phyloP scores from a whole-genome alignment of 2,113 vertebrate genomes.

The Vulpes lagopus region DNA sequence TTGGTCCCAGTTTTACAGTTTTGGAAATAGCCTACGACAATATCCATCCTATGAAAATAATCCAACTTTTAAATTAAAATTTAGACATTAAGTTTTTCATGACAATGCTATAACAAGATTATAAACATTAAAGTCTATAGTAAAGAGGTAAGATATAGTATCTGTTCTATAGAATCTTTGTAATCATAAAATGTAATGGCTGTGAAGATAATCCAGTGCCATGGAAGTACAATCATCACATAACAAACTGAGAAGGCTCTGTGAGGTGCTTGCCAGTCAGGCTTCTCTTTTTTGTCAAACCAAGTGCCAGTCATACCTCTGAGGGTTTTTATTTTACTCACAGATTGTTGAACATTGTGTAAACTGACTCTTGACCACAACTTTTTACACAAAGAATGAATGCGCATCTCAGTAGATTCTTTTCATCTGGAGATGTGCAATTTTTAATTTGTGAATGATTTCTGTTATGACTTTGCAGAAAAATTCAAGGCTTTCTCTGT shows the following conservation, averaged over 20 bases:
- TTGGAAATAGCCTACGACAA: neutral
- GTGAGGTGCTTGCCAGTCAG: neutral
- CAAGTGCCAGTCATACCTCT: neutral
- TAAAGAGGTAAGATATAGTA: neutral
- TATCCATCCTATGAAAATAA: neutral
- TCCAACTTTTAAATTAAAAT: constrained; percentile 15
- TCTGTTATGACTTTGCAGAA: neutral
- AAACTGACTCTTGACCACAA: neutral
- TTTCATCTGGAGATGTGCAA: neutral
- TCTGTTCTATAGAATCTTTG: neutral
- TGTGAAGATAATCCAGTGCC: neutral
- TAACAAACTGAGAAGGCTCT: neutral
- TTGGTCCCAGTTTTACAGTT: neutral
- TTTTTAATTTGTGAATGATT: neutral
- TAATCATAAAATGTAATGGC: neutral
- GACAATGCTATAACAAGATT: neutral
- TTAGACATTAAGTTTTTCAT: neutral
- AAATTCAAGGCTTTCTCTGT: neutral
- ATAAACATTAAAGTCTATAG: neutral
- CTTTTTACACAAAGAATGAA: neutral
- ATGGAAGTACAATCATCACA: neutral
- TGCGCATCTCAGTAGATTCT: neutral
- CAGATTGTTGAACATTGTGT: neutral
- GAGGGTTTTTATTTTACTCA: neutral
- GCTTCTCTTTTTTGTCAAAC: neutral